These are phyloP conservation scores for Chydorus sphaericus DNA, from an alignment of 2,888 invertebrate genomes.

Conservation along the genomic window DNA sequence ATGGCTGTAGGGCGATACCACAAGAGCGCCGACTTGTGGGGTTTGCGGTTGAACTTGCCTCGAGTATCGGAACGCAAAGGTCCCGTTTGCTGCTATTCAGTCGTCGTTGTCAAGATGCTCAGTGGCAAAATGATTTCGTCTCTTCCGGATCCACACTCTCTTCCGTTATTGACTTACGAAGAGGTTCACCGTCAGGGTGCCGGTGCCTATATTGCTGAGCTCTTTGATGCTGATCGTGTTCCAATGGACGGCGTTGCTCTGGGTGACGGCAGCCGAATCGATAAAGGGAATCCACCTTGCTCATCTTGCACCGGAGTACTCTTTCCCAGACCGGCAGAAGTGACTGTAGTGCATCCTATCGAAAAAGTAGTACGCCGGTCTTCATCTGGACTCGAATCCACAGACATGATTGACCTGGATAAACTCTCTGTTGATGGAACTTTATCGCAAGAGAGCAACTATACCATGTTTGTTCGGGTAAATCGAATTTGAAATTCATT, in stretches of 20 bases:
- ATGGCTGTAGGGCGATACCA: slow-evolving; percentile 21
- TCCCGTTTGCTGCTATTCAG: slow-evolving; percentile 56
- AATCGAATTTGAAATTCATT: slow-evolving; percentile 7
- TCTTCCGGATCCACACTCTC: slow-evolving; percentile 45
- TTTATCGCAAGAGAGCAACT: slow-evolving; percentile 60
- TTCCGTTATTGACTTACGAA: slow-evolving; percentile 54
- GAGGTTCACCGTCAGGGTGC: slow-evolving; percentile 51
- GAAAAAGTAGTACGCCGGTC: slow-evolving; percentile 15
- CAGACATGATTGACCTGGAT: neutral
- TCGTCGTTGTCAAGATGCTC: slow-evolving; percentile 58
- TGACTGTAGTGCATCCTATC: neutral
- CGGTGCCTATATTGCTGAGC: slow-evolving; percentile 72
- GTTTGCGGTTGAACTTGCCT: slow-evolving; percentile 46
- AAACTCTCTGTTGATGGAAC: slow-evolving; percentile 42
- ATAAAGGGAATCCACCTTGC: slow-evolving; percentile 13
- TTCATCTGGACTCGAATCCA: slow-evolving; percentile 7
- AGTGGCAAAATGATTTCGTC: slow-evolving; percentile 24
- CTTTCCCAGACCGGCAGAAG: neutral
- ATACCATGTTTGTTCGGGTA: slow-evolving; percentile 54
- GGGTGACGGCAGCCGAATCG: slow-evolving; percentile 41
- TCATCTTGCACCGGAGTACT: neutral
- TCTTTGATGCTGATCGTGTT: slow-evolving; percentile 52
- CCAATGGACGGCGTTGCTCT: slow-evolving; percentile 49
- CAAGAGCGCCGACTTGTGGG: slow-evolving; percentile 33
- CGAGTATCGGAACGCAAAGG: slow-evolving; percentile 71